Evolutionary conservation across 2,888 invertebrate species (phyloP).

Genomic region (Coelogynopora nodosa): DNA sequence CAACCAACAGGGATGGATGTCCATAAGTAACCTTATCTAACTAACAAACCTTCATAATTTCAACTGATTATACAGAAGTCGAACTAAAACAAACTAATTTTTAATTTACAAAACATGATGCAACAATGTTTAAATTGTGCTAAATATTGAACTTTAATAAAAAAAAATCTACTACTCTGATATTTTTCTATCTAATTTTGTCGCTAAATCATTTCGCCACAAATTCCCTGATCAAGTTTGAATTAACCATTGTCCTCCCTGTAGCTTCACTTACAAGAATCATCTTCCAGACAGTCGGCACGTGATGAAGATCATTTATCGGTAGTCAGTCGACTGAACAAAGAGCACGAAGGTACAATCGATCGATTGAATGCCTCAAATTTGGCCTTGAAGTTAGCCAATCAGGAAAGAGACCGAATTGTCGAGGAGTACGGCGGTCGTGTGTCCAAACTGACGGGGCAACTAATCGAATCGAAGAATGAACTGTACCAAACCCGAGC

Average conservation of each 20-base stretch:
- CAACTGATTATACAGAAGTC: too few relatives aligned
- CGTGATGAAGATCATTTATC: background rate
- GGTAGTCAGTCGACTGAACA: background rate
- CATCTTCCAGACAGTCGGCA: background rate
- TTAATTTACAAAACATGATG: background rate
- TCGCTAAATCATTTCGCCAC: background rate
- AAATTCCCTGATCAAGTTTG: background rate
- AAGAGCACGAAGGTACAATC: background rate
- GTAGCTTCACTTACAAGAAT: background rate
- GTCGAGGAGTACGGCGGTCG: background rate
- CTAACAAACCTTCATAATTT: too few relatives aligned
- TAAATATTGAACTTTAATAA: too few relatives aligned
- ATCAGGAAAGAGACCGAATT: background rate
- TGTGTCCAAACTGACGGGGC: background rate
- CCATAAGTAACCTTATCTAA: too few relatives aligned
- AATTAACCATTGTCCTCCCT: background rate
- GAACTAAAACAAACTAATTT: too few relatives aligned
- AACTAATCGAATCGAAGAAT: background rate
- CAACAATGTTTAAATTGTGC: too few relatives aligned
- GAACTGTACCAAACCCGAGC: background rate
- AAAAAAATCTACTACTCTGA: too few relatives aligned
- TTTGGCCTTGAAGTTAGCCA: background rate
- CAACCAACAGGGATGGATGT: too few relatives aligned
- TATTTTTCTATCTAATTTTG: too few relatives aligned
- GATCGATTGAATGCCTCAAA: background rate